phyloP scores from a whole-genome alignment of 1,140 invertebrate species.

The Neodiprion fabricii region DNA sequence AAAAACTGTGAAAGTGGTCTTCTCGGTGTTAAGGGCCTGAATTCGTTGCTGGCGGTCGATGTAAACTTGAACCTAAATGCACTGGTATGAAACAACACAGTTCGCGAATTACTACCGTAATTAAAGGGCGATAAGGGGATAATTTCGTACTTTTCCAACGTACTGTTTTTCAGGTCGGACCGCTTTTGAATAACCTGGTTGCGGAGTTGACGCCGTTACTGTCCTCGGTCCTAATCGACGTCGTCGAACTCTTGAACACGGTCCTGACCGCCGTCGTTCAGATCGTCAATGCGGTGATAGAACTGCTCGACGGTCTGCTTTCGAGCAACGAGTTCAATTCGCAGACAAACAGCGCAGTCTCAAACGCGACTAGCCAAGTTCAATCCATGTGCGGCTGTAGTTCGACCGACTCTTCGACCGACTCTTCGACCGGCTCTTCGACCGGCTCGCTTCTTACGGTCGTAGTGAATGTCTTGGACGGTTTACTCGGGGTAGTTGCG shows the following conservation, averaged over 20 bases:
- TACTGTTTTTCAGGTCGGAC: not conserved
- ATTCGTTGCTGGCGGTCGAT: too few relatives aligned
- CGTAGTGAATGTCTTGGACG: too few relatives aligned
- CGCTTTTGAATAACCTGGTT: not conserved
- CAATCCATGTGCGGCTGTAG: too few relatives aligned
- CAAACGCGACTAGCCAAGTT: not conserved
- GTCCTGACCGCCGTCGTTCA: not conserved
- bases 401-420: too few relatives aligned
- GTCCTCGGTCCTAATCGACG: not conserved
- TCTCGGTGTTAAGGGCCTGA: not conserved
- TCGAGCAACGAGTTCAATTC: not conserved
- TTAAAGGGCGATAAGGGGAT: too few relatives aligned
- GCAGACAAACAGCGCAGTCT: not conserved
- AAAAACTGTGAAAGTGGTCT: not conserved
- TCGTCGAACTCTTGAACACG: not conserved
- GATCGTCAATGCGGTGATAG: not conserved
- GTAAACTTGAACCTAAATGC: too few relatives aligned
- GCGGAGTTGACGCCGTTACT: not conserved
- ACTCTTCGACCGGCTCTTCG: too few relatives aligned
- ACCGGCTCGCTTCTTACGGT: too few relatives aligned
- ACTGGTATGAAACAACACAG: too few relatives aligned
- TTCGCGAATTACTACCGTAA: too few relatives aligned
- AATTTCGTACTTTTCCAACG: too few relatives aligned
- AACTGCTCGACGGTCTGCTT: not conserved
- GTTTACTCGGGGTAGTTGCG: too few relatives aligned